A percentile compares a stretch with the other conserved stretches of the same genome.
These are phyloP conservation scores for Etheostoma perlongum DNA, from an alignment of 2,797 vertebrate species.

Conservation along the genomic window DNA sequence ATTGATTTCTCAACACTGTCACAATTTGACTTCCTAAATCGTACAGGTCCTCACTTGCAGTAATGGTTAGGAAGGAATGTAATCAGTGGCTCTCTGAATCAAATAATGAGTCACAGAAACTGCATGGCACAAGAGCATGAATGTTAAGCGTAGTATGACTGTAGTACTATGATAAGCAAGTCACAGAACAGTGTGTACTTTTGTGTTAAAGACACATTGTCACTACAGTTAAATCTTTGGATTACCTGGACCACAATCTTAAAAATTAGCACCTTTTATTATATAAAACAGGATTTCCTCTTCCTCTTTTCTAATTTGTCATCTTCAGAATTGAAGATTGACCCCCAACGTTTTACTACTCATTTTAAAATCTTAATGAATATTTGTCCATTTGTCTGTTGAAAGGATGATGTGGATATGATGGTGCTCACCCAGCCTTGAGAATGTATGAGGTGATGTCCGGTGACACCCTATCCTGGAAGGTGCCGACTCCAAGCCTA, in stretches of 20 bases:
- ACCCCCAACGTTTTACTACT: neutral
- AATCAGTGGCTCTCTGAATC: constrained; percentile 30
- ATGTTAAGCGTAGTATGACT: constrained; percentile 4
- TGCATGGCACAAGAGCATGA: constrained; percentile 36
- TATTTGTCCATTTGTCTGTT: constrained; percentile 7
- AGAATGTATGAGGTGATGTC: constrained; percentile 85
- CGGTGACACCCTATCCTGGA: constrained; percentile 86
- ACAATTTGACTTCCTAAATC: constrained; percentile 8
- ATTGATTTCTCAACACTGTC: constrained; percentile 14
- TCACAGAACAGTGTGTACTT: constrained; percentile 31
- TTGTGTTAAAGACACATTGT: neutral
- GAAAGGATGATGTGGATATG: constrained; percentile 69
- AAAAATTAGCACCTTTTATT: neutral
- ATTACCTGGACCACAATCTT: neutral
- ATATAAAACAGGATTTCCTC: neutral
- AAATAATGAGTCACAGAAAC: constrained; percentile 45
- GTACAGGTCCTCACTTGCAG: constrained; percentile 62
- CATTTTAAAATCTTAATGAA: neutral
- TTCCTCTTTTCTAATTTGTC: neutral
- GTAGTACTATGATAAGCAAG: constrained; percentile 17
- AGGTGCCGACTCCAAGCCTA: constrained; percentile 74
- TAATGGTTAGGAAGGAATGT: constrained; percentile 44
- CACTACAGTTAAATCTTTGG: neutral
- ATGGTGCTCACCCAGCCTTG: constrained; percentile 64
- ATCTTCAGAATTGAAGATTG: neutral